Evolutionary conservation across 1,140 invertebrate genomes (phyloP), one percentile per base, ranked within the genome.

Genomic region (Cotesia typhae): DNA sequence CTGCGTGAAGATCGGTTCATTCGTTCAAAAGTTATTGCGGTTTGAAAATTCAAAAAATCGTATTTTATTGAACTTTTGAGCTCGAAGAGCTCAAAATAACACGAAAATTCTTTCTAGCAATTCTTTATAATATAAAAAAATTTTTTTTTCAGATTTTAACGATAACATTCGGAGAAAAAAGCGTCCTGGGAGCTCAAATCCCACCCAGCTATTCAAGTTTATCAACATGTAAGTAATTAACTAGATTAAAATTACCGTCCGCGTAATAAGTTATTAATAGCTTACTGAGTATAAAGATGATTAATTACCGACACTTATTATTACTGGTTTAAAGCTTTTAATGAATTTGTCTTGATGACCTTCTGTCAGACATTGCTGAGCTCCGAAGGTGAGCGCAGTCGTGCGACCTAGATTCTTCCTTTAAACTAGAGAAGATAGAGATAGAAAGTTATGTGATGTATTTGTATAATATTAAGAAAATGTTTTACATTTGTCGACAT

Each of bases 281-380:
- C 28, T 38, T 6, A 55, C 2, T 55, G 5, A 14, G 12, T 64
- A 52, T 52, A 38, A 67, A 67, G 35, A 53, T 67, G 64, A 65
- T 37, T 65, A 65, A 65, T 65, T 65, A 37, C 37, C n/a, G 41
- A 47, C 41, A 47, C 41, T 47, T 28, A 20, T 67, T 67, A 55
- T 66, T 51, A 52, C 17, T 28, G 9, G 47, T 52, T 67, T 55
- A 47, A 47, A 47, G 28, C 52, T 53, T 12, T 55, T 67, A 67
- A 55, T 67, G 41, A 67, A 67, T 67, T 55, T 55, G 66, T 67
- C 20, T 7, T 20, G 17, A 20, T 37, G 64, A 67, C 66, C 66
- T 67, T 67, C 66, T 28, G 35, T 67, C 63, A 67, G 66, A 67
- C 66, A 67, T 67, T 67, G 66, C 66, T 28, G 53, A 55, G 66